phyloP scores from a whole-genome alignment of 2,113 vertebrate species.

The Myotis davidii region DNA sequence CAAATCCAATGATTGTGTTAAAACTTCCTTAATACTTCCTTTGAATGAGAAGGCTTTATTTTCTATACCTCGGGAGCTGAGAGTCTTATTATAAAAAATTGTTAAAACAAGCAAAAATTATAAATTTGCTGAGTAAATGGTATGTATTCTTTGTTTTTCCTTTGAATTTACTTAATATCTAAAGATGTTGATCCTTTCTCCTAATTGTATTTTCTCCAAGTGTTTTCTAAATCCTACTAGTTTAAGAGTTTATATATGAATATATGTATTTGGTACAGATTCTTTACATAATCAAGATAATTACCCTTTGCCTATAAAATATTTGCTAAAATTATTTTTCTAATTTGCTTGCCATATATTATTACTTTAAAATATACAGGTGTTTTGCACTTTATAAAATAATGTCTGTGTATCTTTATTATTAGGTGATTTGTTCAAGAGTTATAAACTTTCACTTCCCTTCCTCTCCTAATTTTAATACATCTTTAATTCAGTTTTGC shows the following conservation, averaged over 20 bases:
- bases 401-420: neutral
- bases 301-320: neutral
- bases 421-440: slow-evolving; percentile 31
- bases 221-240: neutral
- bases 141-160: neutral
- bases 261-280: neutral
- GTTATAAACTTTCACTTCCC: neutral
- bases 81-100: neutral
- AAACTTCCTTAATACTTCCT: neutral
- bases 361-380: neutral
- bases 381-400: slow-evolving; percentile 23
- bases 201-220: slow-evolving; percentile 3
- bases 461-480: neutral
- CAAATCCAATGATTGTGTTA: neutral
- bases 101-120: neutral
- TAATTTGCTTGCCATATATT: neutral
- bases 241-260: neutral
- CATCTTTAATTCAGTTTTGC: neutral
- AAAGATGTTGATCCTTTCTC: neutral
- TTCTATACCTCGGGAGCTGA: neutral
- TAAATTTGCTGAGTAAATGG: neutral
- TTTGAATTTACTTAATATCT: slow-evolving; percentile 26
- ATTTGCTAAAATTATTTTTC: slow-evolving; percentile 17
- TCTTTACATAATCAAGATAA: neutral
- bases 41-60: neutral